Conservation (phyloP, 2,113 vertebrate species). For the Ramphastos sulfuratus region DNA sequence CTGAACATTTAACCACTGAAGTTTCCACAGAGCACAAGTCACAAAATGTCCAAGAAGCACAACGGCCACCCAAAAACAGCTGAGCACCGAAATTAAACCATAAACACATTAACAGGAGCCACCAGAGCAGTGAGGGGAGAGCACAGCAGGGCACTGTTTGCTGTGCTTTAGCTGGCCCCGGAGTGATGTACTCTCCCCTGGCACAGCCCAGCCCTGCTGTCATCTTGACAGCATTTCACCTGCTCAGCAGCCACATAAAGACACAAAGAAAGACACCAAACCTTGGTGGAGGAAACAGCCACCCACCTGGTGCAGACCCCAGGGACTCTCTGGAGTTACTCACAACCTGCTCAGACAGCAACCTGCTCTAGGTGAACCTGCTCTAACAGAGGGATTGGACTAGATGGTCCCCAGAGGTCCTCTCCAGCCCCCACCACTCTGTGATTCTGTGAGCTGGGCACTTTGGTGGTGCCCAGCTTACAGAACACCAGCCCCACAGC, state of each 20-base stretch:
- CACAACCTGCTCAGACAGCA: too few relatives aligned
- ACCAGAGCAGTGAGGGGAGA: background rate
- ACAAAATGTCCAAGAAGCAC: background rate
- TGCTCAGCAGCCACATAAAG: background rate
- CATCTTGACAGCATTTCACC: background rate
- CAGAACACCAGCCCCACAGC: background rate
- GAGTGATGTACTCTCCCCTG: background rate
- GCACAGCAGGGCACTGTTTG: background rate
- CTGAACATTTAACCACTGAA: background rate
- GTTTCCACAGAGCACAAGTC: background rate
- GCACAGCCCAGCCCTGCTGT: background rate
- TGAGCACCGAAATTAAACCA: background rate
- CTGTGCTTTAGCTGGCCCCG: background rate
- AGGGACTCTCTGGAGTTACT: background rate
- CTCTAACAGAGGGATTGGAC: too few relatives aligned
- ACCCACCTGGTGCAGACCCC: too few relatives aligned
- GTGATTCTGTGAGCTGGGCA: background rate
- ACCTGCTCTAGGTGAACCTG: too few relatives aligned
- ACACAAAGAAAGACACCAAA: background rate
- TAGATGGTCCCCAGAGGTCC: too few relatives aligned
- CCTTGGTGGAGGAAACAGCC: background rate
- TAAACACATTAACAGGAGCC: background rate
- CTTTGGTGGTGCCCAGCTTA: background rate
- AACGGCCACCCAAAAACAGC: background rate
- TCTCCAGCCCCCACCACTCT: too few relatives aligned